Evolutionary conservation across 2,888 invertebrate species (phyloP).

Genomic region (Cosmia trapezina): DNA sequence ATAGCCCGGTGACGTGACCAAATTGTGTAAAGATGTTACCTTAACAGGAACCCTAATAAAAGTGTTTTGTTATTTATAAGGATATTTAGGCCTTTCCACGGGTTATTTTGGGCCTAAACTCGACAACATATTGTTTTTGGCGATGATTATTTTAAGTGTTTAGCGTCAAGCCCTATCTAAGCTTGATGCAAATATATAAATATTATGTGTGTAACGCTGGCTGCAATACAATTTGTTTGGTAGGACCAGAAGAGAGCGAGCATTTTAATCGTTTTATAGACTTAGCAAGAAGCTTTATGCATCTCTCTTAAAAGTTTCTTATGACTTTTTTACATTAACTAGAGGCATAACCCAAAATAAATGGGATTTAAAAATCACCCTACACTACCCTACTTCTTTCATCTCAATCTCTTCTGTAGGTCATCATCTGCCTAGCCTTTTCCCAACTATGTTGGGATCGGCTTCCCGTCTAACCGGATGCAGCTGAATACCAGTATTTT

Average conservation of each 20-base stretch:
- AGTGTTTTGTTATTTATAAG: conserved; percentile 52
- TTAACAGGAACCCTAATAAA: conserved; percentile 48
- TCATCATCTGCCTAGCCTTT: too few relatives aligned
- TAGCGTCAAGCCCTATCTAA: neutral
- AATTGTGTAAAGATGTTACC: conserved; percentile 56
- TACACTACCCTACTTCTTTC: neutral
- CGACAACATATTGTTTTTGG: conserved; percentile 5
- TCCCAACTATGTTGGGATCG: too few relatives aligned
- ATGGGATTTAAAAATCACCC: neutral
- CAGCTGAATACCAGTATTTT: too few relatives aligned
- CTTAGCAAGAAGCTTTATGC: neutral
- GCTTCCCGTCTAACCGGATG: too few relatives aligned
- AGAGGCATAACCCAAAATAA: neutral
- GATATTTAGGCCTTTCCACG: conserved; percentile 25
- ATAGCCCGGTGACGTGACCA: conserved; percentile 69
- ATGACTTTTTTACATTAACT: neutral
- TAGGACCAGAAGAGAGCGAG: neutral
- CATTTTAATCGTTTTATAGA: conserved; percentile 12
- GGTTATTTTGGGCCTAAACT: conserved; percentile 31
- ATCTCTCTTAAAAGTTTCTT: conserved; percentile 3
- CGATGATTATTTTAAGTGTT: neutral
- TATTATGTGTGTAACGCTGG: neutral
- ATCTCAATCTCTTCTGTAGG: neutral
- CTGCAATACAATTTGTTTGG: neutral
- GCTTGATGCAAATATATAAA: neutral